Base-by-base conservation (phyloP, 2,113 vertebrate species). In the Tamias sibiricus region DNA sequence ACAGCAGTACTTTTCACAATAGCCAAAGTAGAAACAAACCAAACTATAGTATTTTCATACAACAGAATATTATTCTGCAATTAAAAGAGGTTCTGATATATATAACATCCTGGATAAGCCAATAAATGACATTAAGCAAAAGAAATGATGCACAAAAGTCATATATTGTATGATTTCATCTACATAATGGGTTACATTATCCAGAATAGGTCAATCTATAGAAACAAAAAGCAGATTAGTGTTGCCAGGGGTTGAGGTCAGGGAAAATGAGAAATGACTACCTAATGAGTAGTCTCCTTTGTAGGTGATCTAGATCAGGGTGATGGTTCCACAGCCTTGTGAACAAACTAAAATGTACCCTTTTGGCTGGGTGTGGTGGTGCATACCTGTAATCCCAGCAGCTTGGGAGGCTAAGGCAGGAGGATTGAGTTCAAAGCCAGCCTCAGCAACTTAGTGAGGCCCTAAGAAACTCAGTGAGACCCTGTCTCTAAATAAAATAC, bases 41-140 rank as follows among this genome's bases (percentile, higher is more conserved):
- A 68, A 93, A 89, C 59, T 62, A 86, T 37, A 35, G 4, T 59
- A 54, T 76, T 40, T 28, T 24, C 5, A 47, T 64, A 44, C 37
- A 76, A 90, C 0, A 9, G 17, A 93, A 20, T 90, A 90, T 49
- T 42, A 84, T 44, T 72, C 19, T 68, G 37, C 20, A 40, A 49
- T 66, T 80, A 85, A 85, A 89, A 37, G 30, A 64, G 49, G 28
- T 85, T 83, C 13, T 84, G 22, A 90, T 75, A 87, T 10, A 82
- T 66, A 24, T 47, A 42, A 71, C 52, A 82, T 87, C 20, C 59
- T 40, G 6, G 35, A 42, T 49, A 32, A 89, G 37, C 66, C 35
- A 69, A 69, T 14, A 87, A 97, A 72, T 22, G 79, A 47, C 42
- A 89, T 42, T 76, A 87, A 90, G 44, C 76, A 69, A 88, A 94